These are phyloP conservation scores for Atherinomorus stipes DNA, from an alignment of 2,113 vertebrate species.

Conservation along the genomic window DNA sequence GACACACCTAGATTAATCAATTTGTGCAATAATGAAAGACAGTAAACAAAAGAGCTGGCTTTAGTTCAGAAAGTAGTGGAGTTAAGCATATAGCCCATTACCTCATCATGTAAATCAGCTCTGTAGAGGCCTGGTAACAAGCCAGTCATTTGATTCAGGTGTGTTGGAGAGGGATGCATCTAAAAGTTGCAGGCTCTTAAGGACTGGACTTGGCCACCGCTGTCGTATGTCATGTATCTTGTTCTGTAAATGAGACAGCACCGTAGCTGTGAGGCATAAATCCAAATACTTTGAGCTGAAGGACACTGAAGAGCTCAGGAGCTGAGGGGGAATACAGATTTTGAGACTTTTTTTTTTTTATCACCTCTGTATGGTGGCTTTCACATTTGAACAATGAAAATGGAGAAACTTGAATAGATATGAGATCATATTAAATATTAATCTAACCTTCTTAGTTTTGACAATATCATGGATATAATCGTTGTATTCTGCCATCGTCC, in stretches of 20 bases:
- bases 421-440: neutral
- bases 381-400: neutral
- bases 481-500: slow-evolving; percentile 72
- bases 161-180: too few species aligned
- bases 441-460: slow-evolving; percentile 82
- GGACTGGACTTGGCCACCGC: too few species aligned
- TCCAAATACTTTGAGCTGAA: accelerated
- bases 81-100: too few species aligned
- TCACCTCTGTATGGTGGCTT: slow-evolving; percentile 6
- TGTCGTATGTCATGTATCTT: too few species aligned
- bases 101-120: too few species aligned
- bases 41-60: too few species aligned
- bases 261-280: neutral
- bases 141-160: too few species aligned
- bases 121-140: too few species aligned
- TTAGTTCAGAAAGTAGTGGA: too few species aligned
- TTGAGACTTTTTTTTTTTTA: neutral
- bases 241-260: neutral
- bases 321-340: neutral
- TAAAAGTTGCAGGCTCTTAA: too few species aligned
- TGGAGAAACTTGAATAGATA: neutral
- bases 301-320: neutral
- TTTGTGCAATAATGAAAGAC: too few species aligned
- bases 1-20: too few species aligned
- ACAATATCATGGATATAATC: slow-evolving; percentile 81